Evolutionary conservation across 2,113 vertebrate genomes (phyloP), one percentile per base, ranked within the genome.

Genomic region (Oncorhynchus nerka): DNA sequence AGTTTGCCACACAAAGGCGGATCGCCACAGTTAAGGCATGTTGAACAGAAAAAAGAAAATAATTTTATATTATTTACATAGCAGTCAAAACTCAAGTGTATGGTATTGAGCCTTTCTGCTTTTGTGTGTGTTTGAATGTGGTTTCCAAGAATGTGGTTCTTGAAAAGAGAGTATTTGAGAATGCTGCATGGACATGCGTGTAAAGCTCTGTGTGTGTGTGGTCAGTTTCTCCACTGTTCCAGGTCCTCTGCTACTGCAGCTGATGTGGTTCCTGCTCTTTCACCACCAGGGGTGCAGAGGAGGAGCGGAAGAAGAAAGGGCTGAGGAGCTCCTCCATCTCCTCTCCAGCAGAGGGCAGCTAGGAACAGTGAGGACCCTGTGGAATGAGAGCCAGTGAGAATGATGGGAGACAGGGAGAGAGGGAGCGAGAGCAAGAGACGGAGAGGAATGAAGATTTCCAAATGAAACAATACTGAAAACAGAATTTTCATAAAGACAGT

Each of bases 1-100:
- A 82, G 81, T 89, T 85, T 76, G 84, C 84, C 76, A 13, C 85
- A 80, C 76, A 71, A 45, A 74, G 81, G 87, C 83, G 74, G 61
- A 85, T 88, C 87, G 92, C 86, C 91, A 92, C 91, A 92, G 87
- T 92, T 93, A 94, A 94, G 92, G 93, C 93, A 93, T 93, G 90
- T 90, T 32, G 79, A 90, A 86, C 83, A 83, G 73, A 86, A 48
- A n/a, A 32, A 45, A 26, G 45, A 45, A 84, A 51, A 67, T 64
- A 81, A 68, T 75, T 89, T 71, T 90, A 92, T 90, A 93, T 76
- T 91, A 92, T 92, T 88, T 92, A 94, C 92, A 94, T 13, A 45
- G 39, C 39, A 45, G 39, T 45, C 39, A 11, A 11, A 45, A 45
- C 39, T 45, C 39, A 45, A 45, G 15, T 83, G 74, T 87, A 83